Percentiles rank a stretch among this genome's conserved stretches.
Conservation (phyloP, 37 sponge, comb jelly and placozoan species). For the Cliona cf. orientalis region DNA sequence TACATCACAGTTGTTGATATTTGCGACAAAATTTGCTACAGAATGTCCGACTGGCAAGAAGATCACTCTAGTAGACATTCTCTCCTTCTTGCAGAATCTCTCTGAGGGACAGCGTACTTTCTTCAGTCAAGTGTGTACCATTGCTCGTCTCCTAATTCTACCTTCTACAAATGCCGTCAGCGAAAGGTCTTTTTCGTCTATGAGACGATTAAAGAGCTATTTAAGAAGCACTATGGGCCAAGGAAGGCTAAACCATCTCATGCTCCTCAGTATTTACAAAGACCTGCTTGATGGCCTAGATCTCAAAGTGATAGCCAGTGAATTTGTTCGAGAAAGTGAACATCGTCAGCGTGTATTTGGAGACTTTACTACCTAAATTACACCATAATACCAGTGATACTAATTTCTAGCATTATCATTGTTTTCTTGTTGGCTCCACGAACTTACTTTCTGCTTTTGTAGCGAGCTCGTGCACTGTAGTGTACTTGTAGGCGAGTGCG, state of each 20-base stretch:
- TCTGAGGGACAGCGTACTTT: conserved; percentile 30
- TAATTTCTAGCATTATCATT: no score
- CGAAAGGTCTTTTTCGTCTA: conserved; percentile 47
- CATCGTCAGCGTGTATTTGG: conserved; percentile 63
- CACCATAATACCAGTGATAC: no score
- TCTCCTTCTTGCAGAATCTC: conserved; percentile 30
- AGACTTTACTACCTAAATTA: conserved; percentile 49
- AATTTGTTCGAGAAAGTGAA: conserved; percentile 70
- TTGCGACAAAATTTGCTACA: conserved; percentile 10
- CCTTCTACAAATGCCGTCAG: conserved; percentile 61
- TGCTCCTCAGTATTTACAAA: conserved; percentile 66
- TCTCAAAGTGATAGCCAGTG: conserved; percentile 48
- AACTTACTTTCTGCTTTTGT: no score
- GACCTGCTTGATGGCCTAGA: conserved; percentile 53
- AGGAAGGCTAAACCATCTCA: conserved; percentile 39
- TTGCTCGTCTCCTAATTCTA: conserved; percentile 43
- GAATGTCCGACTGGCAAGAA: not conserved
- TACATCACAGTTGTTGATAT: conserved; percentile 3
- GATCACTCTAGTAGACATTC: conserved; percentile 21
- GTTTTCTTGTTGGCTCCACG: no score
- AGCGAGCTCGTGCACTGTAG: no score
- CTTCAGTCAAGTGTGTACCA: conserved; percentile 45
- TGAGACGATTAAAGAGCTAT: conserved; percentile 55
- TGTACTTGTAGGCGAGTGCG: no score
- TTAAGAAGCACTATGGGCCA: conserved; percentile 60